A percentile compares a stretch with the other conserved stretches of the same genome.
Conservation (phyloP, 2,797 vertebrate species). For the Notamacropus eugenii region DNA sequence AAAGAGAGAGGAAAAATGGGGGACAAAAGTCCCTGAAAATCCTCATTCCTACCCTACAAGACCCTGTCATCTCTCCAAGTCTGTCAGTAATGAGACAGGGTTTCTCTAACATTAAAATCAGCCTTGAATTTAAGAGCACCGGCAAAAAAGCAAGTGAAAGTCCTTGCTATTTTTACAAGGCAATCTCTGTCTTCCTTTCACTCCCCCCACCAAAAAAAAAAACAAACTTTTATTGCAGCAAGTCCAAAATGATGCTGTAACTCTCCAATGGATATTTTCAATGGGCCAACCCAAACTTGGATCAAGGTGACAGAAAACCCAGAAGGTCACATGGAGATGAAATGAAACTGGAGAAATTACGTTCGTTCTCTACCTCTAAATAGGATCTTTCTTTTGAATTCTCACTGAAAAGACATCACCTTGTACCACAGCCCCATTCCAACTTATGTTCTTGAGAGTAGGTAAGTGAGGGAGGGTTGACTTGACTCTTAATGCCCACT, state of each 20-base stretch:
- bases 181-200: slow-evolving; percentile 54
- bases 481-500: background rate
- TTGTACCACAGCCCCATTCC: background rate
- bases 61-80: slow-evolving; percentile 64
- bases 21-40: background rate
- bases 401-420: background rate
- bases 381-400: background rate
- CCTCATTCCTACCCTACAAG: slow-evolving; percentile 19
- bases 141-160: slow-evolving; percentile 26
- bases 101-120: slow-evolving; percentile 52
- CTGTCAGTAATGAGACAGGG: slow-evolving; percentile 54
- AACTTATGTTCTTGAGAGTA: background rate
- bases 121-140: slow-evolving; percentile 73
- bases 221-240: slow-evolving; percentile 22
- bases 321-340: background rate
- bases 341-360: background rate
- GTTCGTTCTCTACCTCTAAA: background rate
- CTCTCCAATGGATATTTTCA: slow-evolving; percentile 52
- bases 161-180: slow-evolving; percentile 77
- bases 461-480: background rate
- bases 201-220: background rate
- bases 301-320: slow-evolving; percentile 5
- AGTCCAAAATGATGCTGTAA: slow-evolving; percentile 37
- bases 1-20: slow-evolving; percentile 63
- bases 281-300: slow-evolving; percentile 32